A percentile compares a stretch with the other conserved stretches of the same genome.
phyloP scores from a whole-genome alignment of 2,888 invertebrate genomes.

The Lasius platythorax region DNA sequence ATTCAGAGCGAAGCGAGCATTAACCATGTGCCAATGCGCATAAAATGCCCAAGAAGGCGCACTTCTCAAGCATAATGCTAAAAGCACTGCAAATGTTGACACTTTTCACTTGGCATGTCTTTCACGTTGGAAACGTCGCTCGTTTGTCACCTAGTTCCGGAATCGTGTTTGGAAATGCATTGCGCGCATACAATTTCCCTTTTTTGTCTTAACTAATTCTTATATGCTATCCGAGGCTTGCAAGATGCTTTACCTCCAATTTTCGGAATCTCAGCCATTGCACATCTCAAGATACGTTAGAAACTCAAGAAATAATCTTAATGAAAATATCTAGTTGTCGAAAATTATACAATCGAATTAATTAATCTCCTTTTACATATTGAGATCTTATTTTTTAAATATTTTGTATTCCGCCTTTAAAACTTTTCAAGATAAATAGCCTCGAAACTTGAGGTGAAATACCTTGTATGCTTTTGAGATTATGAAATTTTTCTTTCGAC shows the following conservation, averaged over 20 bases:
- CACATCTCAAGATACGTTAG: not conserved
- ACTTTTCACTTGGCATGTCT: conserved; percentile 56
- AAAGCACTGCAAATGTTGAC: conserved; percentile 58
- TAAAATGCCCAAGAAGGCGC: conserved; percentile 49
- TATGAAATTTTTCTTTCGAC: conserved; percentile 18
- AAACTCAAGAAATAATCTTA: not conserved
- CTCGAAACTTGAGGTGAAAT: not conserved
- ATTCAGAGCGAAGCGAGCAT: conserved; percentile 38
- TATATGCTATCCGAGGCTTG: not conserved
- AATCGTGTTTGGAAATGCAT: conserved; percentile 47
- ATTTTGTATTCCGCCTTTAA: not conserved
- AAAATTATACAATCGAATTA: not conserved
- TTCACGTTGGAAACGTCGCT: conserved; percentile 48
- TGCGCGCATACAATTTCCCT: not conserved
- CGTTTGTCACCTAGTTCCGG: conserved; percentile 30
- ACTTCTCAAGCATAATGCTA: conserved; percentile 50
- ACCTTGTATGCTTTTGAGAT: conserved; percentile 22
- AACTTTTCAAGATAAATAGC: not conserved
- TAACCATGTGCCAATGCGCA: conserved; percentile 51
- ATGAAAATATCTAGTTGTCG: not conserved
- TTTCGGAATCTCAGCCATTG: not conserved
- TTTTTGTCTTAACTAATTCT: conserved; percentile 27
- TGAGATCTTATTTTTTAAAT: not conserved
- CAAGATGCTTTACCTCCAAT: not conserved
- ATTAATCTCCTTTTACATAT: not conserved